Evolutionary conservation across 1,140 invertebrate species (phyloP), one percentile per base, ranked within the genome.

Genomic region (Bactericera cockerelli): DNA sequence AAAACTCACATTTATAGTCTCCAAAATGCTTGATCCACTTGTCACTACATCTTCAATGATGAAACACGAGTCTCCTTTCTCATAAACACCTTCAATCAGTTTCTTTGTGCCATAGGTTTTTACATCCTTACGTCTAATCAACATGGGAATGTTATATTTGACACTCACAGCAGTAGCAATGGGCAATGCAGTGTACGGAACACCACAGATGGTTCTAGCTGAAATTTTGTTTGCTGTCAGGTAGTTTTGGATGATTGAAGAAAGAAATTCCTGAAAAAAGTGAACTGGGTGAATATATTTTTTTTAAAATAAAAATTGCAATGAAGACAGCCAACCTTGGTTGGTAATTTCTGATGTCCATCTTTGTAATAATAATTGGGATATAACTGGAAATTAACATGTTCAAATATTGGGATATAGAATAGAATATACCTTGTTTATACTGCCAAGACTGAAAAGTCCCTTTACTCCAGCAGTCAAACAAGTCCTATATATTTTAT

Each of bases 1-100:
- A 31, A 31, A 31, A 65, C 63, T 66, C 62, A 73, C 71, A 49
- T 73, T 72, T 1, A 84, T 86, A 8, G 93, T 98, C 72, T 99
- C 95, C 61, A 93, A 68, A 54, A 99, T 83, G 70, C 93, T 97
- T 1, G 83, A 83, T 1, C 96, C 96, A 64, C 88, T 93, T 1
- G 93, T 95, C 0, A 98, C 84, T 13, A 99, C 89, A 76, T 99
- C 96, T 76, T 99, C 96, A 54, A 99, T 81, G 57, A 99, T 89
- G 0, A 98, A 69, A 67, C 91, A 95, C 2, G 70, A 80, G 61
- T 94, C 80, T 1, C 87, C 89, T 56, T 81, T 76, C 49, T 56
- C 33, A 68, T 81, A 98, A 54, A 81, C 76, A 0, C 96, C 97
- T 75, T 99, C 95, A 53, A 99, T 86, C 16, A 96, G 68, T 71